These are phyloP conservation scores for Drosophila neonasuta DNA, from an alignment of 2,888 invertebrate genomes.

Conservation along the genomic window DNA sequence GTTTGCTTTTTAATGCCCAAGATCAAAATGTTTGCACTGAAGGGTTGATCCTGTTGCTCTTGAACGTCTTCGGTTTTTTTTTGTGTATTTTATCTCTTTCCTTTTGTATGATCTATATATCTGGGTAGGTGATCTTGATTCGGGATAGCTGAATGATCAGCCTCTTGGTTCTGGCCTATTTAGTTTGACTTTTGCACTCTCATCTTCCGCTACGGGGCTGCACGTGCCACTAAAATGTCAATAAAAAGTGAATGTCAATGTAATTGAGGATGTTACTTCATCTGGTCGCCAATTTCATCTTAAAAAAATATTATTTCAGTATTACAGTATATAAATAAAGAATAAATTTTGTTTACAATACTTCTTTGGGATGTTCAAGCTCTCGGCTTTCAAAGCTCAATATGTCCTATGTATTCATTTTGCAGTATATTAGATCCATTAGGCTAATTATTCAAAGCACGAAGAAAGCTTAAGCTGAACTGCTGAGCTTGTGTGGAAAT, in stretches of 20 bases:
- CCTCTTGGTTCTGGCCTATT: constrained; percentile 63
- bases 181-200: constrained; percentile 79
- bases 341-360: no score
- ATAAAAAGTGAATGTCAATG: constrained; percentile 1
- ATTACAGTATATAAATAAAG: no score
- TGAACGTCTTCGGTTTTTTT: constrained; percentile 24
- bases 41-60: constrained; percentile 77
- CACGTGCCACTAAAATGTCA: constrained; percentile 60
- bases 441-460: constrained; percentile 66
- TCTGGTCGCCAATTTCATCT: no score
- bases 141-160: constrained; percentile 57
- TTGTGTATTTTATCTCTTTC: constrained; percentile 30
- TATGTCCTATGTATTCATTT: neutral
- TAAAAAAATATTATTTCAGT: no score
- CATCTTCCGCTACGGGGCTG: constrained; percentile 36
- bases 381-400: neutral
- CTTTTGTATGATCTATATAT: constrained; percentile 64
- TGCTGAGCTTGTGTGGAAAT: constrained; percentile 54
- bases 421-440: constrained; percentile 49
- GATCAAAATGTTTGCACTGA: constrained; percentile 75
- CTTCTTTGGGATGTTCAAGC: no score
- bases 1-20: constrained; percentile 60
- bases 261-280: neutral
- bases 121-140: constrained; percentile 59
- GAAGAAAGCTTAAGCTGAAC: constrained; percentile 38